Conservation (phyloP, 2,797 vertebrate genomes). For the Sebastes aleutianus region DNA sequence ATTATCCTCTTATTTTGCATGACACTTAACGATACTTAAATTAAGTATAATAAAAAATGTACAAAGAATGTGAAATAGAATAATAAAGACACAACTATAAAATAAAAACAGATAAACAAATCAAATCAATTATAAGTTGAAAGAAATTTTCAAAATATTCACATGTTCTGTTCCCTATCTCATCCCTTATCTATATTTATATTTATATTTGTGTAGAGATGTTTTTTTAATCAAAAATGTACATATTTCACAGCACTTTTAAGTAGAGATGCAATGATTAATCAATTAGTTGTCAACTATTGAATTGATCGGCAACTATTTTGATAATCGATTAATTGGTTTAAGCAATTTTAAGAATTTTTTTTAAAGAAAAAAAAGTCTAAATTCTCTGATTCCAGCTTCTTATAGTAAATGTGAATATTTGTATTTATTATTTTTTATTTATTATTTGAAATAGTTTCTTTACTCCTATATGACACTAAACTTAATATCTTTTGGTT, state of each 20-base stretch:
- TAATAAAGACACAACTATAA: neutral
- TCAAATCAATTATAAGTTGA: neutral
- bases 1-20: neutral
- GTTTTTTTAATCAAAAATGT: neutral
- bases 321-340: too few relatives aligned
- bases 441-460: too few relatives aligned
- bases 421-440: too few relatives aligned
- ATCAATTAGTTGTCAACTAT: too few relatives aligned
- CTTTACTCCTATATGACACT: too few relatives aligned
- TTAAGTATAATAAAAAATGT: neutral
- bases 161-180: neutral
- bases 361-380: too few relatives aligned
- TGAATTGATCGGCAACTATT: too few relatives aligned
- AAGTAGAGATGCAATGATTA: neutral
- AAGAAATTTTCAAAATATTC: neutral
- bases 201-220: neutral
- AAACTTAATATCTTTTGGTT: rapidly evolving
- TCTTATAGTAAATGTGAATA: rapidly evolving
- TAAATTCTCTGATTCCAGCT: too few relatives aligned
- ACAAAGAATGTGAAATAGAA: neutral
- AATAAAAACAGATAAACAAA: neutral
- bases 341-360: too few relatives aligned
- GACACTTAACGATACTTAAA: neutral
- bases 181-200: neutral
- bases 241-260: neutral